Evolutionary conservation across 2,888 invertebrate species (phyloP).

Genomic region (Drosophila tripunctata): DNA sequence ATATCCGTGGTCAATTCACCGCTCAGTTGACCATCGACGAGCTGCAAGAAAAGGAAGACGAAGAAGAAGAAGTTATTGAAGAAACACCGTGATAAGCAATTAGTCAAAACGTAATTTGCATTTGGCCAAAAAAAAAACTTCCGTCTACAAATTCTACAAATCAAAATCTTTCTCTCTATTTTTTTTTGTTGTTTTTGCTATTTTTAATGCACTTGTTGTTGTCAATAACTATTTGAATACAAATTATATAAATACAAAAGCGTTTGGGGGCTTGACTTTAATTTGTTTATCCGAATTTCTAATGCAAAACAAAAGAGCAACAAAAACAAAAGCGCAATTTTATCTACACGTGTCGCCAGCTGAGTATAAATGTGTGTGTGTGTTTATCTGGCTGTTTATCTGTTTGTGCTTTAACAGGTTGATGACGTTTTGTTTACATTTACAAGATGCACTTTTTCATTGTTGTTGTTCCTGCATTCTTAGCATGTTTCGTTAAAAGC

Average conservation of each 20-base stretch:
- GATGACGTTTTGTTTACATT: constrained; percentile 75
- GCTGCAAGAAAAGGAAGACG: constrained; percentile 47
- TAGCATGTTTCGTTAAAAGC: constrained; percentile 32
- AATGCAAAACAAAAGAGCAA: constrained; percentile 33
- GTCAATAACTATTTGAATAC: constrained; percentile 6
- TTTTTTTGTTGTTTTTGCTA: neutral
- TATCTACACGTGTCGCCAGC: constrained; percentile 12
- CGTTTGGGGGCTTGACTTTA: constrained; percentile 57
- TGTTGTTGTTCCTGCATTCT: constrained; percentile 23
- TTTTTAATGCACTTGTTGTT: constrained; percentile 11
- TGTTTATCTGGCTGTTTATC: constrained; percentile 1
- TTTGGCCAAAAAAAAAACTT: constrained; percentile 19
- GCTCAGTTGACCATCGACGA: constrained; percentile 72
- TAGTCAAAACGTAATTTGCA: constrained; percentile 34
- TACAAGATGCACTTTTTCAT: constrained; percentile 12
- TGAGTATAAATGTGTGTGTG: neutral
- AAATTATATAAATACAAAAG: constrained; percentile 11
- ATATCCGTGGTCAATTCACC: constrained; percentile 53
- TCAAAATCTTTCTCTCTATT: neutral
- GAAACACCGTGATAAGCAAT: constrained; percentile 5
- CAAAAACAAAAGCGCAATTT: constrained; percentile 22
- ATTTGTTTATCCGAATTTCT: constrained; percentile 63
- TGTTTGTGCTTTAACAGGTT: constrained; percentile 31
- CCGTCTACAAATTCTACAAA: constrained; percentile 17
- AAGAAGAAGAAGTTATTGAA: constrained; percentile 1